phyloP scores from a whole-genome alignment of 2,113 vertebrate species.

The Ptilonorhynchus violaceus region DNA sequence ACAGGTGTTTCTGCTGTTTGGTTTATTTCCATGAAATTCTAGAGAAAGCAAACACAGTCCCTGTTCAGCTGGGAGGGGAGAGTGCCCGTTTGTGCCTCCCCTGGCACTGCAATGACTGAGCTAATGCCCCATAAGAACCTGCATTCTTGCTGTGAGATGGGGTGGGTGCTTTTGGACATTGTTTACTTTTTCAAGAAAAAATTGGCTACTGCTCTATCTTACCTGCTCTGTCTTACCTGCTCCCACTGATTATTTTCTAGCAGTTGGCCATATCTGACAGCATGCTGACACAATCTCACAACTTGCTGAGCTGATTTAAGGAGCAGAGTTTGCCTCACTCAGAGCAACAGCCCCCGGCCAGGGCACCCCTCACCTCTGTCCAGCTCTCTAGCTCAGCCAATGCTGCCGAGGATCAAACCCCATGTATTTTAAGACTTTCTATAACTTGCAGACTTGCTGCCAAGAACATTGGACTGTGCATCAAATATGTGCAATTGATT shows the following conservation, averaged over 20 bases:
- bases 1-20: neutral
- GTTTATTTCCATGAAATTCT: neutral
- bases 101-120: neutral
- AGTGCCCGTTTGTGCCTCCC: accelerated
- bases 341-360: neutral
- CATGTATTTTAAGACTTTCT: neutral
- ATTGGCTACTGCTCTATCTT: neutral
- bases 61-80: neutral
- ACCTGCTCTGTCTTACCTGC: neutral
- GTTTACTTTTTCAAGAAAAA: neutral
- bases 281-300: neutral
- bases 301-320: slow-evolving; percentile 12
- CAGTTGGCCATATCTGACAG: neutral
- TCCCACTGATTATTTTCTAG: neutral
- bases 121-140: neutral
- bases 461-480: neutral
- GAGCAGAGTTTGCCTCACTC: neutral
- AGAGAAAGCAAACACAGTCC: neutral
- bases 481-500: slow-evolving; percentile 25
- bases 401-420: neutral
- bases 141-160: neutral
- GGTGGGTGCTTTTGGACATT: neutral
- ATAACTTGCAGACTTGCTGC: neutral
- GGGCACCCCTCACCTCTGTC: neutral
- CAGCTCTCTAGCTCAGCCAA: neutral